Evolutionary conservation across 2,113 vertebrate genomes (phyloP).

Genomic region (Ceuthmochares aereus): DNA sequence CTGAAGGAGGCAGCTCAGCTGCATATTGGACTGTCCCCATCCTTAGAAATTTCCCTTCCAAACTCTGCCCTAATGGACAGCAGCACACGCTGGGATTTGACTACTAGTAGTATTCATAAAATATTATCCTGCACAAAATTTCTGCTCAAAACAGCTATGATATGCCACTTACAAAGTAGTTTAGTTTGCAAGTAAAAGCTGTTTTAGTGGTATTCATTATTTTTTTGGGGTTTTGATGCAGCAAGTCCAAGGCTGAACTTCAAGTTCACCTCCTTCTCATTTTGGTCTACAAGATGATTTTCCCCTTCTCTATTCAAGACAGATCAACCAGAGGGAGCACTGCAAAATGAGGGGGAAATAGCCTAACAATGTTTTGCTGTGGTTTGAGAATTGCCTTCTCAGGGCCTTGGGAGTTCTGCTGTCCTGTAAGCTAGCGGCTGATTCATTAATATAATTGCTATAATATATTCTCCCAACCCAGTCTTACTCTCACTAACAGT

Average conservation of each 20-base stretch:
- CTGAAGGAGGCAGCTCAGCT: neutral
- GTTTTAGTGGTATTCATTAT: neutral
- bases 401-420: neutral
- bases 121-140: neutral
- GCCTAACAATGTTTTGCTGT: neutral
- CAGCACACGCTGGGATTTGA: neutral
- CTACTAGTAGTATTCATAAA: neutral
- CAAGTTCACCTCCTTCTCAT: neutral
- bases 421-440: neutral
- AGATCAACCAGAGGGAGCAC: neutral
- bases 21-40: fast-evolving
- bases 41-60: neutral
- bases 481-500: neutral
- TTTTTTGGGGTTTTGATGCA: neutral
- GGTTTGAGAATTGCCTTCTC: neutral
- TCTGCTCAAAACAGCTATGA: neutral
- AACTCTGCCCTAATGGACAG: neutral
- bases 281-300: neutral
- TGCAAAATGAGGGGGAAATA: neutral
- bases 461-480: neutral
- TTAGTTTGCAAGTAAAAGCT: neutral
- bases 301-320: neutral
- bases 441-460: neutral
- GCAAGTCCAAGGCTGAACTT: neutral
- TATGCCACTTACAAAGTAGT: neutral